A percentile compares a stretch with the other conserved stretches of the same genome.
Conservation (phyloP, 2,888 invertebrate species). For the Agonopterix subpropinquella region DNA sequence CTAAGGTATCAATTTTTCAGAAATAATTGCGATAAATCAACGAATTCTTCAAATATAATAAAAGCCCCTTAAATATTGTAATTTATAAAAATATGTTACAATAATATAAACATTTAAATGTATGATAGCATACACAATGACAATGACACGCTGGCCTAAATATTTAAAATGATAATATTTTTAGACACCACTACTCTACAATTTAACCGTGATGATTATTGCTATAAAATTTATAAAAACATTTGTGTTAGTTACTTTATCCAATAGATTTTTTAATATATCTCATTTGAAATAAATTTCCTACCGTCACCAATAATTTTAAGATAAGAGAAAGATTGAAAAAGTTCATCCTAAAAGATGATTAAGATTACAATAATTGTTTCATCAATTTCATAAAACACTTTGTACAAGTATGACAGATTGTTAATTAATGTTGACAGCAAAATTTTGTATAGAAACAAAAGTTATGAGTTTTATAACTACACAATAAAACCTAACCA, state of each 20-base stretch:
- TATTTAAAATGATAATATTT: constrained; percentile 11
- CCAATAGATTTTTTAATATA: constrained; percentile 28
- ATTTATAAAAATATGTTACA: constrained; percentile 45
- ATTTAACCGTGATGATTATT: constrained; percentile 15
- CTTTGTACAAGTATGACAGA: too few relatives aligned
- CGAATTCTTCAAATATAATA: constrained; percentile 14
- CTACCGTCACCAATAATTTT: constrained; percentile 49
- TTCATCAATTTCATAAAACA: too few relatives aligned
- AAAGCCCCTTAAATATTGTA: constrained; percentile 19
- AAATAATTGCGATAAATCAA: constrained; percentile 4
- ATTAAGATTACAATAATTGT: too few relatives aligned
- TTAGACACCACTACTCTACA: constrained; percentile 23
- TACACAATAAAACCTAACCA: constrained; percentile 11
- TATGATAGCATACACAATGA: background rate
- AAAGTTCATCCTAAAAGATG: too few relatives aligned
- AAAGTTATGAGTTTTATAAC: background rate
- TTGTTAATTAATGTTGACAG: too few relatives aligned
- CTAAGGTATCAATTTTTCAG: constrained; percentile 16
- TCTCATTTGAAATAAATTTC: constrained; percentile 26
- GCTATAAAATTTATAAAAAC: constrained; percentile 30
- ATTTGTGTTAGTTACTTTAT: constrained; percentile 29
- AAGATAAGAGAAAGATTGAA: constrained; percentile 13
- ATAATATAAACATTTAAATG: constrained; percentile 22
- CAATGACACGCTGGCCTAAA: constrained; percentile 10
- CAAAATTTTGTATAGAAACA: too few relatives aligned